Conservation (phyloP, 2,113 vertebrate species). For the Ophiodon elongatus region DNA sequence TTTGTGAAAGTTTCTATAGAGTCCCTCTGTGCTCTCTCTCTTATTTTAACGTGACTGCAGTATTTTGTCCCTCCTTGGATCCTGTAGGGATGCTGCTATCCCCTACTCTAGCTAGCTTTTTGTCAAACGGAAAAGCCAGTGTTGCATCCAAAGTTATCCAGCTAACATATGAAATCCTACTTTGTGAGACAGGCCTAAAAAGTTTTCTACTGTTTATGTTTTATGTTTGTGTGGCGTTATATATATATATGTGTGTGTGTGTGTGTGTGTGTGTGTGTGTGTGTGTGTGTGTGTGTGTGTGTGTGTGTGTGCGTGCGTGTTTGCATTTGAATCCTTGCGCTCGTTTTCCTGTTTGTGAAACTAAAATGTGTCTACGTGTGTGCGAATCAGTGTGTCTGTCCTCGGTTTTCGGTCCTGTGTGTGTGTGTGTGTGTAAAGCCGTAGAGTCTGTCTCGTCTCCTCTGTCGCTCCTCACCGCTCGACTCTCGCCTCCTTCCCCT, state of each 20-base stretch:
- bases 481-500: slow-evolving; percentile 52
- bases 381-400: slow-evolving; percentile 13
- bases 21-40: not conserved
- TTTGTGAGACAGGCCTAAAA: slow-evolving; percentile 59
- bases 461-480: slow-evolving; percentile 31
- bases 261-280: slow-evolving; percentile 21
- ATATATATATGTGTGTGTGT: slow-evolving; percentile 8
- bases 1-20: not conserved
- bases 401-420: not conserved
- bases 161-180: not conserved
- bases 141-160: not conserved
- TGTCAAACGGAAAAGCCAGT: not conserved
- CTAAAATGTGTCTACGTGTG: not conserved
- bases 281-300: not conserved
- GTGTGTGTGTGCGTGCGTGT: not conserved
- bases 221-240: slow-evolving; percentile 13
- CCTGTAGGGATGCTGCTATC: not conserved
- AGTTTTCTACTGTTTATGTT: slow-evolving; percentile 20
- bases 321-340: not conserved
- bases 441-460: slow-evolving; percentile 1
- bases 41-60: not conserved
- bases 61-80: not conserved
- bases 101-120: not conserved
- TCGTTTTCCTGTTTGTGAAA: slow-evolving; percentile 20
- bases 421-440: not conserved